Percentiles rank a stretch among this genome's conserved stretches.
Evolutionary conservation across 64 coral and sea anemone species (phyloP).

Genomic region (Dendronephthya gigantea): DNA sequence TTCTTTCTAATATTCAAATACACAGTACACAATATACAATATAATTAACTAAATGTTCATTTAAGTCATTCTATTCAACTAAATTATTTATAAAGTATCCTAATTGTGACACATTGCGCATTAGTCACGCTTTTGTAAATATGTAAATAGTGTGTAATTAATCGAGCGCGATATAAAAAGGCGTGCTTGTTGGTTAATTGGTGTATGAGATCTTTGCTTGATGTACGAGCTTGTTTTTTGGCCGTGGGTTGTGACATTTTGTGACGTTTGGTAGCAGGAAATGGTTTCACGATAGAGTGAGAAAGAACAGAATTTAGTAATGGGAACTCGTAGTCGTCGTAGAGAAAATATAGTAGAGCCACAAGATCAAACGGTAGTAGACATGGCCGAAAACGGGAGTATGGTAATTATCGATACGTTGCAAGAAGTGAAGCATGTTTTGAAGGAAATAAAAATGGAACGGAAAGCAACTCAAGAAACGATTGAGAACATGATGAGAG

Average conservation of each 20-base stretch:
- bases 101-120: no score
- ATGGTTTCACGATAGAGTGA: background rate
- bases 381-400: background rate
- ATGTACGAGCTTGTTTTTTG: background rate
- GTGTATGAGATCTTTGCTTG: background rate
- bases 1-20: no score
- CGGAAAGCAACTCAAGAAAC: background rate
- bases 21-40: no score
- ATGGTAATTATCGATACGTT: background rate
- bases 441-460: background rate
- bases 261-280: conserved; percentile 10
- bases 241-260: background rate
- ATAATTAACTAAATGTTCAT: no score
- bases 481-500: background rate
- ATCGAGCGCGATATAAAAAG: no score
- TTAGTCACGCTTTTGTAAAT: no score
- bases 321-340: background rate
- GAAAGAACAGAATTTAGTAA: background rate
- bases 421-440: background rate
- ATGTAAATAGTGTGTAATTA: no score
- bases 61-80: no score
- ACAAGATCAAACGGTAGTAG: no score
- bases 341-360: background rate
- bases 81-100: no score
- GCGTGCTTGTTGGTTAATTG: background rate